Conservation (phyloP, 2,888 invertebrate genomes). For the Parasteatoda lunata region DNA sequence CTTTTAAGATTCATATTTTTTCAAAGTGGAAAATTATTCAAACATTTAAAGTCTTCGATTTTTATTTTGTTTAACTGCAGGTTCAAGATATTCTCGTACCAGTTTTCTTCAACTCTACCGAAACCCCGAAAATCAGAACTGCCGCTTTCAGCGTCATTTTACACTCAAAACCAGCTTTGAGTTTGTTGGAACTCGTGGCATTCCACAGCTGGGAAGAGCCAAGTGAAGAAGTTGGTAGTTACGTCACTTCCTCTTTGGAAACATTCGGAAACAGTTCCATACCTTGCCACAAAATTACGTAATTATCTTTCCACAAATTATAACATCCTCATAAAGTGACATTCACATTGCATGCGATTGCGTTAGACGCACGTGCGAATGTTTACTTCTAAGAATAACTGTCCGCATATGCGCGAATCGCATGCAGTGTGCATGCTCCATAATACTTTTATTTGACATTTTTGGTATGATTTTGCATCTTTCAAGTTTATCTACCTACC, state of each 20-base stretch:
- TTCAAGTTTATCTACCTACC: too few relatives aligned
- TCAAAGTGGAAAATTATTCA: not conserved
- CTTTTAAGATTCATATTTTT: not conserved
- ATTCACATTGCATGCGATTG: not conserved
- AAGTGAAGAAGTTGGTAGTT: constrained; percentile 72
- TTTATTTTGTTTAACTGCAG: constrained; percentile 20
- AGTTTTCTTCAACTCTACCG: constrained; percentile 72
- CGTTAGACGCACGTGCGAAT: too few relatives aligned
- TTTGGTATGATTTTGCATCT: too few relatives aligned
- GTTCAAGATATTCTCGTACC: constrained; percentile 71
- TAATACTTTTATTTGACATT: too few relatives aligned
- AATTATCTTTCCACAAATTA: constrained; percentile 1
- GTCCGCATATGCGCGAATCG: too few relatives aligned
- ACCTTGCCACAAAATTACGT: constrained; percentile 55
- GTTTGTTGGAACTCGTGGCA: constrained; percentile 74
- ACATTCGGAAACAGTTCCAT: constrained; percentile 70
- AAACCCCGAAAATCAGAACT: constrained; percentile 72
- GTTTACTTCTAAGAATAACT: too few relatives aligned
- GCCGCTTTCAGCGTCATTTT: constrained; percentile 73
- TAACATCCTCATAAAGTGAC: not conserved
- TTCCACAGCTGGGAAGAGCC: constrained; percentile 72
- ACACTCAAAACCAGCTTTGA: constrained; percentile 71
- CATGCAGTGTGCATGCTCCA: too few relatives aligned
- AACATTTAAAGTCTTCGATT: not conserved
- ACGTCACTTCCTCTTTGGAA: constrained; percentile 72